Percentiles rank a stretch among this genome's conserved stretches.
Conservation (phyloP, 2,797 vertebrate genomes). For the Platyrinchus mystaceus region DNA sequence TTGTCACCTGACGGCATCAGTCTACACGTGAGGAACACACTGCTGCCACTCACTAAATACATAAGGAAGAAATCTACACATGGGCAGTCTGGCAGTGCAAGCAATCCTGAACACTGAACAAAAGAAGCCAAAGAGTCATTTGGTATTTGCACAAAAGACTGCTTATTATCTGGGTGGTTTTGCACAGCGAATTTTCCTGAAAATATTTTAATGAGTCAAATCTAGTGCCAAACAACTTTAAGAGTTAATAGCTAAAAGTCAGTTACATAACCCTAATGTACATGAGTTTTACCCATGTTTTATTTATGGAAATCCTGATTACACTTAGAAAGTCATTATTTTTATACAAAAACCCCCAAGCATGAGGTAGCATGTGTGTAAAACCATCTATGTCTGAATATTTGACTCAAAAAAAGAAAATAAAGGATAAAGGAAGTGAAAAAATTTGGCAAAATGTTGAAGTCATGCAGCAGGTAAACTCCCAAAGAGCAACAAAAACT, state of each 20-base stretch:
- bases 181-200: not conserved
- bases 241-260: not conserved
- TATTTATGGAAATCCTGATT: not conserved
- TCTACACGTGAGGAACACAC: not conserved
- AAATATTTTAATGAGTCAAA: not conserved
- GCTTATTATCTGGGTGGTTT: not conserved
- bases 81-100: not conserved
- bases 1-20: accelerated
- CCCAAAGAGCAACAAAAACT: not conserved
- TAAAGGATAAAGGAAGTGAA: not conserved
- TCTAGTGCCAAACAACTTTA: not conserved
- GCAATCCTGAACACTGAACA: not conserved
- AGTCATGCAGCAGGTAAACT: not conserved
- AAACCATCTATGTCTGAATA: not conserved
- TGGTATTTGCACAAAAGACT: not conserved
- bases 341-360: not conserved
- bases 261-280: accelerated
- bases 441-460: not conserved
- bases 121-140: not conserved
- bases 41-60: not conserved
- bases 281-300: not conserved
- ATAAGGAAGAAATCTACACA: not conserved
- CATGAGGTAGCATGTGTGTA: not conserved
- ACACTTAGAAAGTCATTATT: not conserved
- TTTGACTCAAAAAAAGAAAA: not conserved